phyloP scores from a whole-genome alignment of 2,113 vertebrate genomes.

The Desmodus rotundus region DNA sequence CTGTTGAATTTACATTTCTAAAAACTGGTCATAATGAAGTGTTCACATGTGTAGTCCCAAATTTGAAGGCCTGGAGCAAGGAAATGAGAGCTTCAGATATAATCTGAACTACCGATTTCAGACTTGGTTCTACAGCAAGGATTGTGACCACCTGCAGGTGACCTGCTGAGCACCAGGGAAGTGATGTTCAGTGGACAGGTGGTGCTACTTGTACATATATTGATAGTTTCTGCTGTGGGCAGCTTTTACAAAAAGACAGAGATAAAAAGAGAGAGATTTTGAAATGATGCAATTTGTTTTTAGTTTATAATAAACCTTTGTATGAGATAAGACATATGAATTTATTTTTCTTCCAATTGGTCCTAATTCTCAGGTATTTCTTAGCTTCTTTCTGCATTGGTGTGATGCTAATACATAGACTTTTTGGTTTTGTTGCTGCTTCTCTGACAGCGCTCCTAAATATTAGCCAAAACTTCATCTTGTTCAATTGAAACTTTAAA shows the following conservation, averaged over 20 bases:
- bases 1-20: not conserved
- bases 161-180: not conserved
- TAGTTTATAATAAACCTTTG: not conserved
- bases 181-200: not conserved
- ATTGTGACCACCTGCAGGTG: too few species aligned
- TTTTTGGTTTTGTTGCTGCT: not conserved
- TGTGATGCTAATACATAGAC: not conserved
- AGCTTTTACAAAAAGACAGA: not conserved
- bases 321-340: not conserved
- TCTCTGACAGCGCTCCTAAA: not conserved
- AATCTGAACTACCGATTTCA: not conserved
- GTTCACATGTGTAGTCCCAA: not conserved
- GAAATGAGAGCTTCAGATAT: not conserved
- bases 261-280: not conserved
- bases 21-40: not conserved
- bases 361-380: not conserved
- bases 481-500: not conserved
- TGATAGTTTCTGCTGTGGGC: not conserved
- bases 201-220: fast-evolving
- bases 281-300: not conserved
- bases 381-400: not conserved
- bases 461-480: not conserved
- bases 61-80: not conserved
- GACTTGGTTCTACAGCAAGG: not conserved
- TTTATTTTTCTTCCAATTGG: not conserved